Evolutionary conservation across 1,140 invertebrate genomes (phyloP), one percentile per base, ranked within the genome.

Genomic region (Vanessa tameamea): DNA sequence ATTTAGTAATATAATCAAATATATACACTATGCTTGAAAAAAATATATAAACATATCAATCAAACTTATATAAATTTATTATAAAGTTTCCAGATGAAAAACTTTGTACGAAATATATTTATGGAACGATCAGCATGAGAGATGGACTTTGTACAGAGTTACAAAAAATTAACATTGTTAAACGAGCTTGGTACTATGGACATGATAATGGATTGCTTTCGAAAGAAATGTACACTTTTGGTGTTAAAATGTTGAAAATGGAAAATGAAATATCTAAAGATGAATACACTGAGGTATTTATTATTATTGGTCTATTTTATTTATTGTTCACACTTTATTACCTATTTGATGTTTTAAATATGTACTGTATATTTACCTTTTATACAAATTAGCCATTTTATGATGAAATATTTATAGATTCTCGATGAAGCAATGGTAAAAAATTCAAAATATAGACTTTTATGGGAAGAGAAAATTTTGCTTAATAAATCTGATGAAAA

Each of bases 161-260:
- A 47, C 87, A 90, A 67, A 90, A 87, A 67, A 85, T 92, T 57
- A 73, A 47, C 63, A 82, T 81, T 16, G 87, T 92, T 0, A 92
- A 91, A 77, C 79, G 86, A 37, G 87, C 87, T 0, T 91, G 89
- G 89, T 78, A 75, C 53, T 88, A 82, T 78, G 87, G 87, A 3
- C 85, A 89, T 72, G 86, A 88, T 15, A 86, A 87, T 82, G 86
- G 82, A 55, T 66, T 91, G 14, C 78, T 92, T 8, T 78, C 76
- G 26, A 86, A 87, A 84, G 85, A 90, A 15, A 90, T 92, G 86
- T 92, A 89, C 77, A 80, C 75, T 20, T 91, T 92, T 85, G 89
- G 90, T 5, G 82, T 92, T 48, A 77, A 85, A 31, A 68, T 92
- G 61, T 74, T 92, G 64, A 91, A 89, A 65, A 31, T 88, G 23